A percentile compares a stretch with the other conserved stretches of the same genome.
Evolutionary conservation across 30 jellyfish, hydroid and myxozoan species (phyloP).

Genomic region (Aurelia aurita complex sp. Pacific): DNA sequence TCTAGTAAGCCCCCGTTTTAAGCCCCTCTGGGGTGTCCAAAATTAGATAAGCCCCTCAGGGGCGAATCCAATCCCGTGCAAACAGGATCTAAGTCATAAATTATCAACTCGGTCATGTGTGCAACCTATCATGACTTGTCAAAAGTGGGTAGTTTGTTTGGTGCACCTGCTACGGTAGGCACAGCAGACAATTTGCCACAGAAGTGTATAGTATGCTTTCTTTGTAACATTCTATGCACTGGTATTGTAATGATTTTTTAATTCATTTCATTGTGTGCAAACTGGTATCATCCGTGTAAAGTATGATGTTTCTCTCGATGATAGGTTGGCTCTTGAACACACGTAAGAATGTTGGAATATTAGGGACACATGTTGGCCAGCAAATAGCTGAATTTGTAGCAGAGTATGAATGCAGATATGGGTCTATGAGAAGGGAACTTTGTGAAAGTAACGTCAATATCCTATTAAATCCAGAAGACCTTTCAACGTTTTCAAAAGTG

Average conservation of each 20-base stretch:
- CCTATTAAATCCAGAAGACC: conserved; percentile 14
- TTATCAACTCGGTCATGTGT: too few relatives aligned
- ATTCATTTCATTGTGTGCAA: background rate
- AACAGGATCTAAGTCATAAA: too few relatives aligned
- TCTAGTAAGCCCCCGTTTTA: too few relatives aligned
- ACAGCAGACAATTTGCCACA: too few relatives aligned
- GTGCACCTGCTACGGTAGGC: too few relatives aligned
- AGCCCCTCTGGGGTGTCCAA: too few relatives aligned
- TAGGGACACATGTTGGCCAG: conserved; percentile 69
- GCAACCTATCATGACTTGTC: too few relatives aligned
- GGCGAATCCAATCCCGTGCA: too few relatives aligned
- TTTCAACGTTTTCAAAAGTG: conserved; percentile 46
- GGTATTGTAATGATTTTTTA: background rate
- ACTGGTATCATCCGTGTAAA: background rate
- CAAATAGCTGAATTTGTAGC: conserved; percentile 40
- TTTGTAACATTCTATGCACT: too few relatives aligned
- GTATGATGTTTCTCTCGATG: background rate
- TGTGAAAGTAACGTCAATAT: conserved; percentile 53
- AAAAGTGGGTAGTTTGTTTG: too few relatives aligned
- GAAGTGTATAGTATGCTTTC: too few relatives aligned
- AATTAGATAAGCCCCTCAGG: too few relatives aligned
- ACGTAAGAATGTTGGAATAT: conserved; percentile 42
- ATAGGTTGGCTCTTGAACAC: conserved; percentile 77
- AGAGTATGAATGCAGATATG: conserved; percentile 19
- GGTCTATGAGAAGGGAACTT: background rate